Base-by-base conservation (phyloP, 2,113 vertebrate genomes). In the Mionectes macconnelli region DNA sequence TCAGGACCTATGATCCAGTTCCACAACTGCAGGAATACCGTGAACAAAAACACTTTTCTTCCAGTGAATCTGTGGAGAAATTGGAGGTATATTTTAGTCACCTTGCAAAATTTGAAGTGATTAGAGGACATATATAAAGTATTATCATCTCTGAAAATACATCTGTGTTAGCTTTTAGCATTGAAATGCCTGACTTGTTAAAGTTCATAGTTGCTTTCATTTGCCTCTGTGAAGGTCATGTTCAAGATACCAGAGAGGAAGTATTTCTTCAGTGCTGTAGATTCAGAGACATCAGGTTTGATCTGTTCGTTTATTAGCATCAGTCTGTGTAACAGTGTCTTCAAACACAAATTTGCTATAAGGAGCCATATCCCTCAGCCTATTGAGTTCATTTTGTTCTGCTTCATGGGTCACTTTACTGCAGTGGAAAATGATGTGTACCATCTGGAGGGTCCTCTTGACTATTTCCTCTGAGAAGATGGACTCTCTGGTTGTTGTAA, bases 401-500 rank as follows among this genome's bases (percentile, higher is more conserved):
- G 59, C 59, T 94, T 95, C 68, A 63, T 14, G 55, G 90, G 27
- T 94, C 90, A 77, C 63, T 88, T 85, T 87, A 56, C 50, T 84
- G 75, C 64, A 90, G 82, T 88, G 90, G 70, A 90, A 95, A 87
- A 69, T 87, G 70, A 96, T 91, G 24, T 39, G 39, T 93, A 95
- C 82, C 88, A 94, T 73, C 90, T 96, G 93, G 82, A 87, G 47
- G 69, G 44, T 77, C 77, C 37, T 93, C 39, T 73, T 93, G 92
- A 86, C 53, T 76, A 68, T 90, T 90, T 77, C 59, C 76, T 86
- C 68, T 78, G 37, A 35, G 60, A 74, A 92, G 82, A 93, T 85
- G 80, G 80, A 35, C 73, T 92, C 70, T 92, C 50, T 78, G 27
- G n/a, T 52, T 93, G 79, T 21, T 87, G 27, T 72, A 86, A 82